phyloP scores from a whole-genome alignment of 2,888 invertebrate species.

The Campaea margaritaria region DNA sequence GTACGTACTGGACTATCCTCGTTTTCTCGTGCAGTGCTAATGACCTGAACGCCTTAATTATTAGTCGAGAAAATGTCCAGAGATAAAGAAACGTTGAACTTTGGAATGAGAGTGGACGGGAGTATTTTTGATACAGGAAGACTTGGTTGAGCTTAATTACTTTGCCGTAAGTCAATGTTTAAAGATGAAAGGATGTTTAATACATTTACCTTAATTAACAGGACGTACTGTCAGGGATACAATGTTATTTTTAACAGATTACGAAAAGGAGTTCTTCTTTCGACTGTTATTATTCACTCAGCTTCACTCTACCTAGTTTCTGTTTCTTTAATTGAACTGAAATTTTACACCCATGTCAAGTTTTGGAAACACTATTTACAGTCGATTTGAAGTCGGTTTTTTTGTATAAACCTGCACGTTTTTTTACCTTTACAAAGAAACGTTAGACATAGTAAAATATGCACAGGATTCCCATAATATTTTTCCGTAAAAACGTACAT shows the following conservation, averaged over 20 bases:
- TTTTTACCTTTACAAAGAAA: background rate
- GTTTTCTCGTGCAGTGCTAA: constrained; percentile 20
- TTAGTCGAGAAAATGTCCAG: constrained; percentile 6
- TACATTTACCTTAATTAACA: constrained; percentile 3
- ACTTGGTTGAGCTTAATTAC: constrained; percentile 9
- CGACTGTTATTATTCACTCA: too few species aligned
- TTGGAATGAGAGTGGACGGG: constrained; percentile 23
- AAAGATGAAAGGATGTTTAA: constrained; percentile 5
- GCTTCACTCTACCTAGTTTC: too few species aligned
- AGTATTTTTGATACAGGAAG: constrained; percentile 27
- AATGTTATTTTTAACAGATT: too few species aligned
- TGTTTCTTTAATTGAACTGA: too few species aligned
- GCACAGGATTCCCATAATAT: constrained; percentile 5
- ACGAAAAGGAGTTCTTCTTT: too few species aligned
- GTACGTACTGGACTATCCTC: constrained; percentile 5
- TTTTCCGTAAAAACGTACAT: constrained; percentile 14
- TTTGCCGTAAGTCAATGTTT: constrained; percentile 2
- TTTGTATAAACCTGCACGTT: background rate
- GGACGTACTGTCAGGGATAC: too few species aligned
- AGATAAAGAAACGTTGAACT: constrained; percentile 28
- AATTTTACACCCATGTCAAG: too few species aligned
- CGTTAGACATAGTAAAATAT: constrained; percentile 6
- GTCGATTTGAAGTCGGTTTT: too few species aligned
- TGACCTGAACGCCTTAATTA: constrained; percentile 31
- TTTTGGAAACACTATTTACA: too few species aligned